A percentile compares a stretch with the other conserved stretches of the same genome.
These are phyloP conservation scores for Vespertilio murinus DNA, from an alignment of 2,797 vertebrate genomes.

Conservation along the genomic window DNA sequence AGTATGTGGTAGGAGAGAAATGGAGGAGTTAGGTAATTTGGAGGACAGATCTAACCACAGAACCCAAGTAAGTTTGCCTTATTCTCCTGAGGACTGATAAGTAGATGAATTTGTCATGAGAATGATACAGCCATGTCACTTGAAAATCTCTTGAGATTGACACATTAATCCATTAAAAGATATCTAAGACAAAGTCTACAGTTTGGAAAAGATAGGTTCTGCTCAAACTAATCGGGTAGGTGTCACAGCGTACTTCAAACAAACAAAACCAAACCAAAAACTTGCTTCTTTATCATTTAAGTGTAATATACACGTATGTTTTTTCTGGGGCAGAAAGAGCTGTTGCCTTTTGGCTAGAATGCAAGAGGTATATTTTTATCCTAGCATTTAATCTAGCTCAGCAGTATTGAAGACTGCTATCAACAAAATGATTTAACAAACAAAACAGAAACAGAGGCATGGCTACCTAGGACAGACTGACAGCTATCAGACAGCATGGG, in stretches of 20 bases:
- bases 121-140: neutral
- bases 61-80: neutral
- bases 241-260: neutral
- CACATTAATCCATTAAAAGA: neutral
- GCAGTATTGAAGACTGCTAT: neutral
- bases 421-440: no score
- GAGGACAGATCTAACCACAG: neutral
- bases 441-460: no score
- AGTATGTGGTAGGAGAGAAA: neutral
- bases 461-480: no score
- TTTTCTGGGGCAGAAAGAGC: neutral
- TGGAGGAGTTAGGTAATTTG: neutral
- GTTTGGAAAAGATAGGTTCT: neutral
- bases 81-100: neutral
- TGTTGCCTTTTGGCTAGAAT: neutral
- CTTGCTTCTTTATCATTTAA: neutral
- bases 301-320: neutral
- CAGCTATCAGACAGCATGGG: no score
- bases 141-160: slow-evolving; percentile 22
- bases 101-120: neutral
- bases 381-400: neutral
- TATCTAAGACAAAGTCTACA: neutral
- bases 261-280: neutral
- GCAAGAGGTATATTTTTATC: neutral
- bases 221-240: neutral